These are phyloP conservation scores for Scrobipalpa costella DNA, from an alignment of 2,888 invertebrate genomes.

Conservation along the genomic window DNA sequence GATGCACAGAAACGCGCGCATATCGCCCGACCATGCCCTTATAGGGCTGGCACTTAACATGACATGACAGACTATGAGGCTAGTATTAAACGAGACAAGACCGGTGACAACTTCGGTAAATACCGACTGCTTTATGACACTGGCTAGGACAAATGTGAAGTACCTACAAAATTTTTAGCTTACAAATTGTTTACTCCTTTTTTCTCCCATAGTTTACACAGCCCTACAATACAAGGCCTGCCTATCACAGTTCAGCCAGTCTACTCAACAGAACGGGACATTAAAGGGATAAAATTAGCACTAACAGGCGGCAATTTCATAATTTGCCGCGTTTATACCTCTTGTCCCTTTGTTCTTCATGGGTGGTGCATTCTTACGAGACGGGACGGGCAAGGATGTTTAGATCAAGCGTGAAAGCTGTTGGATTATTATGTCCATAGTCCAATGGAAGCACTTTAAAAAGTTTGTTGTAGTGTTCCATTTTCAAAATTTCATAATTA, in stretches of 20 bases:
- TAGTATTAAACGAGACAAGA: not conserved
- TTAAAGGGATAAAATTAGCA: slow-evolving; percentile 47
- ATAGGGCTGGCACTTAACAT: not conserved
- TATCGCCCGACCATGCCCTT: not conserved
- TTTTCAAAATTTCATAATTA: too few species aligned
- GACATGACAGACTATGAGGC: not conserved
- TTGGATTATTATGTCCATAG: too few species aligned
- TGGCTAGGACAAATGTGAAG: too few species aligned
- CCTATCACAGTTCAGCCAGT: not conserved
- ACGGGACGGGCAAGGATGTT: too few species aligned
- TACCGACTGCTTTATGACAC: not conserved
- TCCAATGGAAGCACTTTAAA: too few species aligned
- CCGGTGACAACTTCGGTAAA: not conserved
- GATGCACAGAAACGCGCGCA: slow-evolving; percentile 60
- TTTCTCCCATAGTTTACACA: not conserved
- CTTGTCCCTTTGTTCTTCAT: slow-evolving; percentile 4
- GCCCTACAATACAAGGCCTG: too few species aligned
- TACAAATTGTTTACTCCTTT: not conserved
- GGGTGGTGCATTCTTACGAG: not conserved
- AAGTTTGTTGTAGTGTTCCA: too few species aligned
- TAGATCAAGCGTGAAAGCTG: too few species aligned
- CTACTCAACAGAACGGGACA: slow-evolving; percentile 38
- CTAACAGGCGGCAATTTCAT: slow-evolving; percentile 3
- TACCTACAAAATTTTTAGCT: too few species aligned
- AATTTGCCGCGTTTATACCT: slow-evolving; percentile 12